Evolutionary conservation across 2,113 vertebrate genomes (phyloP), one percentile per base, ranked within the genome.

Genomic region (Daphoenositta chrysoptera): DNA sequence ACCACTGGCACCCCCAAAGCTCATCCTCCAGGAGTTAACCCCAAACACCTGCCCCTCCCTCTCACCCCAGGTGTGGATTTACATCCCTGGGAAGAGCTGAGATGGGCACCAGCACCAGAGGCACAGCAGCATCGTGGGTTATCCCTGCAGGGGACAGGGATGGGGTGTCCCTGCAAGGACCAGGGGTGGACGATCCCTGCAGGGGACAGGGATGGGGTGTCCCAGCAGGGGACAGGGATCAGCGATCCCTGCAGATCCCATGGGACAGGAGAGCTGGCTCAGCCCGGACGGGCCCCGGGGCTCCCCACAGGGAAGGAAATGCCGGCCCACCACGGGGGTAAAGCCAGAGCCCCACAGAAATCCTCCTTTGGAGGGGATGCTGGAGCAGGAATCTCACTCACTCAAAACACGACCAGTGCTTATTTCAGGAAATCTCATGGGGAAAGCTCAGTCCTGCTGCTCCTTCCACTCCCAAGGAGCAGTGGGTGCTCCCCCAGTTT

Each of bases 291-390:
- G 75, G 42, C 31, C 35, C 30, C 0, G 0, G 21, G 1, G 19
- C 15, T 64, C 39, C 87, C 47, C 5, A 0, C 6, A 2, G 22
- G 33, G 60, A 51, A 33, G 27, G 35, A 69, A 56, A 57, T 2
- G 6, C 11, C 30, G 2, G 3, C 2, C 20, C 2, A 13, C 12
- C 64, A 23, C 1, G 0, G n/a, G 65, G 28, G 3, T 22, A 60
- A 27, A n/a, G 63, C 10, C 48, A 16, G 20, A 45, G 39, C 9
- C 7, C 15, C 8, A 14, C 26, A 40, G 6, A 72, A 56, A 51
- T 11, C 45, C 79, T 13, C 24, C 73, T 28, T 9, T 13, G 1
- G 70, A 21, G 5, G 21, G 27, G 23, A 71, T 7, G 37, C 31
- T 0, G 0, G 5, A 35, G 78, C 22, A 78, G 58, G 31, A 72